Base-by-base conservation (phyloP, 2,113 vertebrate species). In the Pelobates fuscus region DNA sequence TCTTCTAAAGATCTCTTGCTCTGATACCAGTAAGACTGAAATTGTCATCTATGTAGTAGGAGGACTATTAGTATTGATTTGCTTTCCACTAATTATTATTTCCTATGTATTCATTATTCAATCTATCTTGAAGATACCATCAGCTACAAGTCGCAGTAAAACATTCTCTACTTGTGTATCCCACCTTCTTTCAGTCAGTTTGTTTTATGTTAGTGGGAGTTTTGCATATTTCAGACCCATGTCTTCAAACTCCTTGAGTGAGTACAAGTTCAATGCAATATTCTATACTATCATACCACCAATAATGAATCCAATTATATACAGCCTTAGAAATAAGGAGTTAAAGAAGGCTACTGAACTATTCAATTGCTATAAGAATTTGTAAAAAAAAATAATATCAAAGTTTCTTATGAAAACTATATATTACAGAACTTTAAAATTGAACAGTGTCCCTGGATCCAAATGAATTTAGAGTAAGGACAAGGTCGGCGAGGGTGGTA, bases 111-210 rank as follows among this genome's bases (percentile, higher is more conserved):
- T 0, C 2, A 84, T 84, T 1, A 26, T 82, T 2, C 80, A 30
- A 15, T 75, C 78, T 17, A 71, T 80, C n/a, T 65, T 86, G 27
- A 85, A 73, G 7, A 78, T 75, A 0, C 66, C 67, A 37, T 79
- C 80, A 17, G 14, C 64, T 2, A 67, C 10, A 4, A 71, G 60
- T 0, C 77, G 79, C 20, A 1, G 0, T 17, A 86, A 84, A 65
- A 79, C 77, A 3, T 83, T 83, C 68, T 86, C 80, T 25, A 84
- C 80, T 5, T 86, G 84, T 29, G 61, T 77, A 8, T 86, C 82
- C 1, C 86, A 86, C 21, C 41, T 86, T 10, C 68, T 75, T 0
- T 79, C 77, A 23, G 80, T 84, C 52, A 86, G 57, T 0, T 58
- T 86, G 5, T 82, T 86, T 44, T 87, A 81, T 30, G 78, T 82